Evolutionary conservation across 2,797 vertebrate genomes (phyloP), one percentile per base, ranked within the genome.

Genomic region (Hydrophis major): DNA sequence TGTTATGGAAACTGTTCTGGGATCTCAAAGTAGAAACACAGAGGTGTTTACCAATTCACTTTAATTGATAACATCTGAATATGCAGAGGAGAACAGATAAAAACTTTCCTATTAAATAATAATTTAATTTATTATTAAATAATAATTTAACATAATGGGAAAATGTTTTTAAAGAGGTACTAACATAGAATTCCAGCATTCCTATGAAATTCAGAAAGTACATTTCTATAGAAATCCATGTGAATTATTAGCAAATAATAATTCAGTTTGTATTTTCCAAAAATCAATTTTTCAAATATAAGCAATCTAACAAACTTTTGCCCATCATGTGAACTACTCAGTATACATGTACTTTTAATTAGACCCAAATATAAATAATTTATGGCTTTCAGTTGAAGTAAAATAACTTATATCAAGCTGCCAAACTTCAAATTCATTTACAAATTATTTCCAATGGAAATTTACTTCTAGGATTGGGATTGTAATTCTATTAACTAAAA

Each of bases 1-100:
- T 93, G 95, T 96, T 95, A 90, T 63, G 95, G 87, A 94, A 95
- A 56, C 88, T 1, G 57, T 93, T 66, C 90, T 93, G 96, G 95
- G 94, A 92, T 94, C 96, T 87, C 59, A 93, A 32, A 93, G 95
- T 2, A 4, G 92, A 96, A 96, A 95, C 63, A 93, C 1, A 56
- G n/a, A 88, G n/a, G 96, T 92, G 88, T 89, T 93, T 93, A 94
- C 91, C 94, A 93, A 47, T 59, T 78, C 89, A 28, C 90, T 95
- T 2, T 94, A 93, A 94, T n/a, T 92, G 93, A 87, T 91, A 37
- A 37, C 94, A 89, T 1, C 66, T 56, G 13, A 93, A 96, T 91
- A 61, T 78, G 74, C 95, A 63, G 78, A 92, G 53, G n/a, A 56
- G 4, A 95, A 93, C 90, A 93, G 63, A 61, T 86, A 69, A 32